Percentiles rank a stretch among this genome's conserved stretches.
Evolutionary conservation across 2,888 invertebrate species (phyloP).

Genomic region (Trissolcus brochymenae): DNA sequence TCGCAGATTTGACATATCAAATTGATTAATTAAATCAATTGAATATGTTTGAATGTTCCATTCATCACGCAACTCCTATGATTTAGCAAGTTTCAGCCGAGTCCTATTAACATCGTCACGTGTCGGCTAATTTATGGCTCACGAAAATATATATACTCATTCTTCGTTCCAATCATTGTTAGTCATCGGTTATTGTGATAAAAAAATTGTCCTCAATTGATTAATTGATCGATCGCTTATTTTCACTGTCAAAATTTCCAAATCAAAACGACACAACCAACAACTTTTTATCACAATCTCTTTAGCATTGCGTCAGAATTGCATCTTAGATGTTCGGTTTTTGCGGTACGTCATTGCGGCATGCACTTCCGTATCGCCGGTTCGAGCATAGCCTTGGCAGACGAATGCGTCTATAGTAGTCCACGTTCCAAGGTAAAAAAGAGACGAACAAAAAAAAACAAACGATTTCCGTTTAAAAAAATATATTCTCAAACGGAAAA

Average conservation of each 20-base stretch:
- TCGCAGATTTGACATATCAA: too few species aligned
- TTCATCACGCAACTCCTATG: conserved; percentile 2
- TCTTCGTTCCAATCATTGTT: conserved; percentile 6
- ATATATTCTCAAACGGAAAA: too few species aligned
- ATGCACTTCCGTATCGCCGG: conserved; percentile 45
- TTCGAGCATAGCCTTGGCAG: conserved; percentile 49
- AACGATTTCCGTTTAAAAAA: too few species aligned
- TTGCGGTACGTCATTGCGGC: conserved; percentile 27
- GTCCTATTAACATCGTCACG: conserved; percentile 1
- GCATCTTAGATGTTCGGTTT: conserved; percentile 40
- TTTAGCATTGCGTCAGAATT: conserved; percentile 46
- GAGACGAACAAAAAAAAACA: neutral
- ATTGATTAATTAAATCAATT: neutral
- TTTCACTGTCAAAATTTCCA: neutral
- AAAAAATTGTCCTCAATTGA: too few species aligned
- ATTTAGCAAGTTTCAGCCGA: neutral
- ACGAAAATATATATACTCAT: neutral
- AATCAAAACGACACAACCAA: too few species aligned
- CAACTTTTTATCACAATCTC: conserved; percentile 24
- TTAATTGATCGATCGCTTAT: neutral
- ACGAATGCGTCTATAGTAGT: conserved; percentile 36
- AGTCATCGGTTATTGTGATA: neutral
- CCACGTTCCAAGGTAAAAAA: conserved; percentile 37
- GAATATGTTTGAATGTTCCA: neutral
- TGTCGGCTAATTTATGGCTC: neutral